Evolutionary conservation across 2,113 vertebrate genomes (phyloP).

Genomic region (Megaceryle torquata): DNA sequence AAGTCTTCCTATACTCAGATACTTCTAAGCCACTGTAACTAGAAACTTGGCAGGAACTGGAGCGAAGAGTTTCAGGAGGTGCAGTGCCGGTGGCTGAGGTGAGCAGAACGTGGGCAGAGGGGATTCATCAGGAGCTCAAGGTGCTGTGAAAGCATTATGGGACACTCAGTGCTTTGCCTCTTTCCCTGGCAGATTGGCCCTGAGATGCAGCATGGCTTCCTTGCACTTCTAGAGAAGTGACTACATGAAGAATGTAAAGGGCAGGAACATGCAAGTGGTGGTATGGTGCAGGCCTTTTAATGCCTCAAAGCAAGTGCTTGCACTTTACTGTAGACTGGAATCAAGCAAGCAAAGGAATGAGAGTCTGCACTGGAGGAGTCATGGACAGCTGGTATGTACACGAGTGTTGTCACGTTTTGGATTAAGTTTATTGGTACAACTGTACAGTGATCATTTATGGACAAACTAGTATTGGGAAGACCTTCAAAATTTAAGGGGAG

Average conservation of each 20-base stretch:
- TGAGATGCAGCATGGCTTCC: slow-evolving; percentile 62
- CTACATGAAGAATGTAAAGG: slow-evolving; percentile 81
- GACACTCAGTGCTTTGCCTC: background rate
- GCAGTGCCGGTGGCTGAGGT: background rate
- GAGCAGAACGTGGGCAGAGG: background rate
- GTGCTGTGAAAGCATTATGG: background rate
- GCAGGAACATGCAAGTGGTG: slow-evolving; percentile 85
- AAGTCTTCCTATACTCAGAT: background rate
- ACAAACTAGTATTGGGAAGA: slow-evolving; percentile 90
- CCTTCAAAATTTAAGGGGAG: slow-evolving; percentile 90
- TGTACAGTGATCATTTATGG: slow-evolving; percentile 86
- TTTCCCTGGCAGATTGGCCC: background rate
- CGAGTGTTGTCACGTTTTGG: slow-evolving; percentile 84
- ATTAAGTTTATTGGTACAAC: slow-evolving; percentile 89
- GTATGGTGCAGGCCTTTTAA: slow-evolving; percentile 88
- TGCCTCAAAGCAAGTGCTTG: slow-evolving; percentile 70
- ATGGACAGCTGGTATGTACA: slow-evolving; percentile 84
- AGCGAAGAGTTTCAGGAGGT: background rate
- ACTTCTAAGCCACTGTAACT: background rate
- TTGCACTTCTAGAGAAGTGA: background rate
- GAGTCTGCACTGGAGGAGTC: slow-evolving; percentile 75
- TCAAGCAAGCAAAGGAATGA: slow-evolving; percentile 77
- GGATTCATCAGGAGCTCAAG: background rate
- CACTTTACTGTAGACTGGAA: slow-evolving; percentile 80
- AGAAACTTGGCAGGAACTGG: background rate